phyloP scores from a whole-genome alignment of 2,113 vertebrate genomes.

The Uria aalge region DNA sequence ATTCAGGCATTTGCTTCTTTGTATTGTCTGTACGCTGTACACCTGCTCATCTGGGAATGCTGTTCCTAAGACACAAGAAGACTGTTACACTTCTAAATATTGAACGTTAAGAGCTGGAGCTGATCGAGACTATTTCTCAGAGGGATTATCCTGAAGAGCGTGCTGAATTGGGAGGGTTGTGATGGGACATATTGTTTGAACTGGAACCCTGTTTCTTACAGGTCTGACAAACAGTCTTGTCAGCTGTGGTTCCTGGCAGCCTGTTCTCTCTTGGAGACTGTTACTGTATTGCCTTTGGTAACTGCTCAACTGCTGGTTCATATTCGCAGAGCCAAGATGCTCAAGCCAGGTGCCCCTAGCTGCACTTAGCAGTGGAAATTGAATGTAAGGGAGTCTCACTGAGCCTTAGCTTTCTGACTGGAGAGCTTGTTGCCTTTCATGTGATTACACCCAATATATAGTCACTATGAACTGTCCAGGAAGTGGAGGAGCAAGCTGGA shows the following conservation, averaged over 20 bases:
- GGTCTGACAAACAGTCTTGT: not conserved
- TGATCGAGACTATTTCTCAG: not conserved
- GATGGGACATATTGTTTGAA: not conserved
- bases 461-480: not conserved
- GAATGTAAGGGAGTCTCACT: not conserved
- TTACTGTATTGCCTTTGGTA: not conserved
- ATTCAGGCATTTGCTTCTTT: not conserved
- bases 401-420: not conserved
- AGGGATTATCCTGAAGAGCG: not conserved
- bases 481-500: not conserved
- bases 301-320: not conserved
- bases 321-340: not conserved
- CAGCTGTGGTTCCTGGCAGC: not conserved
- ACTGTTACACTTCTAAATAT: not conserved
- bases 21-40: accelerated
- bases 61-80: not conserved
- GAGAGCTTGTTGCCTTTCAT: not conserved
- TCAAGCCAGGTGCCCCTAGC: not conserved
- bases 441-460: not conserved
- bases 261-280: not conserved
- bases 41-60: not conserved
- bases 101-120: not conserved
- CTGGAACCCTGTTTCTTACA: not conserved
- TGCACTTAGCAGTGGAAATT: not conserved
- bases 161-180: not conserved